These are phyloP conservation scores for Melieria picta DNA, from an alignment of 2,888 invertebrate genomes.

Conservation along the genomic window DNA sequence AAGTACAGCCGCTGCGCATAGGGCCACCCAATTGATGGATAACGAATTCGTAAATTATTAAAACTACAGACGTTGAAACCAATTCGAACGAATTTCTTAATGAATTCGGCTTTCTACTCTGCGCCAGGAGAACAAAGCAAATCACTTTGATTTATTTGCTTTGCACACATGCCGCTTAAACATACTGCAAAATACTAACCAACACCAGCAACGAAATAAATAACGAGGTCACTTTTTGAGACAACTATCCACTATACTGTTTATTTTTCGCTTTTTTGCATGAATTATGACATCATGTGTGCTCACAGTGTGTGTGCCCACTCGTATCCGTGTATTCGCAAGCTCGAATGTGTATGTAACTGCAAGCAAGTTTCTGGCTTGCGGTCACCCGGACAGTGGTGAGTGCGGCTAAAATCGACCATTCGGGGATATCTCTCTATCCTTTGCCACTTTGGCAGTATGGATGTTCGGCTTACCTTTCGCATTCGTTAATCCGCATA, in stretches of 20 bases:
- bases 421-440: neutral
- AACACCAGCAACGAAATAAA: constrained; percentile 15
- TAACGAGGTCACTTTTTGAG: constrained; percentile 32
- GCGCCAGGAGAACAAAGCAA: no score
- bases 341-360: neutral
- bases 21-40: no score
- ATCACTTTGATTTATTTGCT: no score
- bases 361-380: neutral
- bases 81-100: no score
- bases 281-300: constrained; percentile 33
- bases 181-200: neutral
- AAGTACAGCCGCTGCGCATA: no score
- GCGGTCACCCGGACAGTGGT: neutral
- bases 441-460: neutral
- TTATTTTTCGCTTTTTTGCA: constrained; percentile 11
- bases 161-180: no score
- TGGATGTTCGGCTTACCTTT: constrained; percentile 39
- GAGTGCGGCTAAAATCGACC: neutral
- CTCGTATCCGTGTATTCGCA: neutral
- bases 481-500: constrained; percentile 42
- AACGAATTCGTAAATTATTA: no score
- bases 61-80: no score
- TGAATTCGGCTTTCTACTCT: no score
- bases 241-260: neutral
- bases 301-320: neutral